Percentiles rank a stretch among this genome's conserved stretches.
These are phyloP conservation scores for Phylloscopus collybita DNA, from an alignment of 2,797 vertebrate genomes.

Conservation along the genomic window DNA sequence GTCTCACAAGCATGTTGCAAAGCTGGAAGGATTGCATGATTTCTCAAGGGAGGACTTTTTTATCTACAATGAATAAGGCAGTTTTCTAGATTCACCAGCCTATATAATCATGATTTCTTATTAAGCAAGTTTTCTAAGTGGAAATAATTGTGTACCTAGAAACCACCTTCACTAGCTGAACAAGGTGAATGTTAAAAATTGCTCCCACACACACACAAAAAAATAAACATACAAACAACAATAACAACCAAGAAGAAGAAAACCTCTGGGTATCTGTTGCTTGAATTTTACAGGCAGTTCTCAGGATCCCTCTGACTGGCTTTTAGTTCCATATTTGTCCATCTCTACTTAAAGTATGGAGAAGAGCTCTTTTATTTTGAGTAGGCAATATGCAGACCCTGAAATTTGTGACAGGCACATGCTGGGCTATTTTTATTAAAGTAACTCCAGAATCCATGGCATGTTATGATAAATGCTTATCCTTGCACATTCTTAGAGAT, in stretches of 20 bases:
- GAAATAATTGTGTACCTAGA: background rate
- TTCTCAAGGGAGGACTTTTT: background rate
- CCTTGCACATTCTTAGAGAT: conserved; percentile 35
- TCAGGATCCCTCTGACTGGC: background rate
- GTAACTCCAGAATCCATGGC: conserved; percentile 39
- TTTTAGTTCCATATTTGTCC: background rate
- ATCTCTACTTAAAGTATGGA: background rate
- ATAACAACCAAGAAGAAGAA: background rate
- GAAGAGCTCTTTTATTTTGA: conserved; percentile 30
- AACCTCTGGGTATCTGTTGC: background rate
- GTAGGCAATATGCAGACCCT: background rate
- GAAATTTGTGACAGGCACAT: conserved; percentile 32
- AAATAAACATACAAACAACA: background rate
- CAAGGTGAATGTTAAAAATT: background rate
- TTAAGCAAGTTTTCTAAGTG: background rate
- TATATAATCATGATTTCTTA: background rate
- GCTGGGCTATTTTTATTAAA: conserved; percentile 65
- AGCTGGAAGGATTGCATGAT: background rate
- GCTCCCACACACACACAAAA: background rate
- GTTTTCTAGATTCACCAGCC: background rate
- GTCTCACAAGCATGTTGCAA: background rate
- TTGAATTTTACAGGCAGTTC: background rate
- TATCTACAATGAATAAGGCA: background rate
- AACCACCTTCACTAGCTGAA: background rate
- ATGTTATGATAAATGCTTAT: conserved; percentile 47